phyloP scores from a whole-genome alignment of 2,888 invertebrate genomes.

The Mythimna ferrago region DNA sequence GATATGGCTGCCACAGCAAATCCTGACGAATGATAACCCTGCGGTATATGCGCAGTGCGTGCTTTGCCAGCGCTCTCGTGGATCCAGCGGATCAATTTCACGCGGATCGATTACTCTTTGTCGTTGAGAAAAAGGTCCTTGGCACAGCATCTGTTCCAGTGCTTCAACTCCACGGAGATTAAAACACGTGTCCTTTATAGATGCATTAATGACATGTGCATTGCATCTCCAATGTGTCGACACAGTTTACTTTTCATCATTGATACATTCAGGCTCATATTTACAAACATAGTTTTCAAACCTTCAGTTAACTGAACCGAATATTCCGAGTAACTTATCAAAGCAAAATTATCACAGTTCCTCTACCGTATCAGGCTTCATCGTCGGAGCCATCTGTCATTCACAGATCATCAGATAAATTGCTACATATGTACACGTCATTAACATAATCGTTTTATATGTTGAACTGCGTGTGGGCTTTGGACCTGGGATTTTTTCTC shows the following conservation, averaged over 20 bases:
- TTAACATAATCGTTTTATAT: slow-evolving; percentile 43
- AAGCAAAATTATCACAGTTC: slow-evolving; percentile 12
- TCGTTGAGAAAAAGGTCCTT: slow-evolving; percentile 69
- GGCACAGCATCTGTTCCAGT: slow-evolving; percentile 56
- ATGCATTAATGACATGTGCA: slow-evolving; percentile 33
- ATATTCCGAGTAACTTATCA: neutral
- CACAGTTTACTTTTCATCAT: slow-evolving; percentile 7
- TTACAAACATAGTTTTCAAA: neutral
- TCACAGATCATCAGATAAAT: slow-evolving; percentile 51
- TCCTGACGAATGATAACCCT: slow-evolving; percentile 57
- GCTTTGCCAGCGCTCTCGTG: slow-evolving; percentile 76
- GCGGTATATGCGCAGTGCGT: slow-evolving; percentile 74
- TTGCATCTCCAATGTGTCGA: neutral
- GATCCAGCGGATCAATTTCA: slow-evolving; percentile 85
- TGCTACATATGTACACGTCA: slow-evolving; percentile 30
- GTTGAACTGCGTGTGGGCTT: slow-evolving; percentile 48
- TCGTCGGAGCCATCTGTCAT: slow-evolving; percentile 33
- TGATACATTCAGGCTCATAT: neutral
- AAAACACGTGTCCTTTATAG: slow-evolving; percentile 42
- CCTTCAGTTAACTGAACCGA: neutral
- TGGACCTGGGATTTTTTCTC: slow-evolving; percentile 14
- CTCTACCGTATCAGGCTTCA: slow-evolving; percentile 12
- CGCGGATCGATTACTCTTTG: slow-evolving; percentile 85
- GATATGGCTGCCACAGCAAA: slow-evolving; percentile 45
- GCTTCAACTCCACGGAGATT: slow-evolving; percentile 37